A percentile compares a stretch with the other conserved stretches of the same genome.
phyloP scores from a whole-genome alignment of 2,888 invertebrate genomes.

The Helicoverpa assulta region DNA sequence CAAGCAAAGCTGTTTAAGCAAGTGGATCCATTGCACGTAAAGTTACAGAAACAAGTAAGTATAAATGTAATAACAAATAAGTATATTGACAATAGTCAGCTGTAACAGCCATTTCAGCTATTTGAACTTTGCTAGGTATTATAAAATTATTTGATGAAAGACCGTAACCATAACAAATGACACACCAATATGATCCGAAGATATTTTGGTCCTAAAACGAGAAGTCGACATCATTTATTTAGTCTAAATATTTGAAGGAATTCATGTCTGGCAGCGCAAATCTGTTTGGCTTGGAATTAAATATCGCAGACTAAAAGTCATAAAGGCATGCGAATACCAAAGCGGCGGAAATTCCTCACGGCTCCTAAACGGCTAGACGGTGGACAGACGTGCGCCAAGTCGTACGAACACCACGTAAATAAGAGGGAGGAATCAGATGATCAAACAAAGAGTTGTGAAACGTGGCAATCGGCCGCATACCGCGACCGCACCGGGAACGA shows the following conservation, averaged over 20 bases:
- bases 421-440: slow-evolving; percentile 79
- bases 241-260: slow-evolving; percentile 68
- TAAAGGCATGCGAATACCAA: slow-evolving; percentile 81
- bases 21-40: neutral
- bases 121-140: neutral
- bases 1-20: slow-evolving; percentile 28
- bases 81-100: slow-evolving; percentile 1
- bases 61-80: neutral
- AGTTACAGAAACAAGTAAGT: neutral
- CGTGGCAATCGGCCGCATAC: slow-evolving; percentile 82
- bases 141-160: slow-evolving; percentile 8
- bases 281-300: slow-evolving; percentile 78
- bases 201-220: slow-evolving; percentile 38
- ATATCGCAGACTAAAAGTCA: slow-evolving; percentile 80
- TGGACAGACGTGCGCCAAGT: slow-evolving; percentile 83
- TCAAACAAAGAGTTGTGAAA: slow-evolving; percentile 87
- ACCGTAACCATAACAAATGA: slow-evolving; percentile 22
- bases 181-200: slow-evolving; percentile 40
- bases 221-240: slow-evolving; percentile 45
- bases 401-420: slow-evolving; percentile 78
- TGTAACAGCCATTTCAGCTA: neutral
- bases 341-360: slow-evolving; percentile 84
- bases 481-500: slow-evolving; percentile 79
- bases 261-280: slow-evolving; percentile 76
- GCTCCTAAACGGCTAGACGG: slow-evolving; percentile 85